Evolutionary conservation across 2,888 invertebrate genomes (phyloP).

Genomic region (Linnaemya tessellans): DNA sequence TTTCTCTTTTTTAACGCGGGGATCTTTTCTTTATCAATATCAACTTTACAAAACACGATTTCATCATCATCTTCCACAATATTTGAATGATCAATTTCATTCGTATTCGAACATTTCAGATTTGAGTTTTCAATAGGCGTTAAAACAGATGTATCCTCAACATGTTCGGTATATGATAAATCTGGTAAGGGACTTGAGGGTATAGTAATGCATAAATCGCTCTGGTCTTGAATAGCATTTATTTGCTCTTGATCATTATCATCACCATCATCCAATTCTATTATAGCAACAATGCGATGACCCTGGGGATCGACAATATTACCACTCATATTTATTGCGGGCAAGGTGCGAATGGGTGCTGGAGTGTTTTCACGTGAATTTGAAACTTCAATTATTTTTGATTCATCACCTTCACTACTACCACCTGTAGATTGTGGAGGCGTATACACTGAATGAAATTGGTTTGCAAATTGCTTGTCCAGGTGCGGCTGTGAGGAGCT

Average conservation of each 20-base stretch:
- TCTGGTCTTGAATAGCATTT: not conserved
- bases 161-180: constrained; percentile 8
- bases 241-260: constrained; percentile 29
- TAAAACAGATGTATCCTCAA: not conserved
- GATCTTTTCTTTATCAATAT: constrained; percentile 37
- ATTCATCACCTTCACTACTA: constrained; percentile 65
- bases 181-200: constrained; percentile 22
- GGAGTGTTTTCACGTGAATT: constrained; percentile 74
- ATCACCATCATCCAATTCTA: constrained; percentile 71
- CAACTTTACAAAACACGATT: constrained; percentile 72
- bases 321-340: not conserved
- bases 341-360: constrained; percentile 10
- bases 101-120: not conserved
- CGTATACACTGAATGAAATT: constrained; percentile 60
- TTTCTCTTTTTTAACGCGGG: constrained; percentile 48
- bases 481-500: constrained; percentile 24
- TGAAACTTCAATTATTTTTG: constrained; percentile 72
- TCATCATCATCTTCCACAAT: constrained; percentile 71
- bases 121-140: not conserved
- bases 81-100: not conserved
- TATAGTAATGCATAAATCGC: not conserved
- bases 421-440: constrained; percentile 64
- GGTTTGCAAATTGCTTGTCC: constrained; percentile 38
- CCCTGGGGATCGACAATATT: constrained; percentile 37
- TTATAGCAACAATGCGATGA: constrained; percentile 71